Conservation (phyloP, 2,888 invertebrate genomes). For the Eurytoma californica region DNA sequence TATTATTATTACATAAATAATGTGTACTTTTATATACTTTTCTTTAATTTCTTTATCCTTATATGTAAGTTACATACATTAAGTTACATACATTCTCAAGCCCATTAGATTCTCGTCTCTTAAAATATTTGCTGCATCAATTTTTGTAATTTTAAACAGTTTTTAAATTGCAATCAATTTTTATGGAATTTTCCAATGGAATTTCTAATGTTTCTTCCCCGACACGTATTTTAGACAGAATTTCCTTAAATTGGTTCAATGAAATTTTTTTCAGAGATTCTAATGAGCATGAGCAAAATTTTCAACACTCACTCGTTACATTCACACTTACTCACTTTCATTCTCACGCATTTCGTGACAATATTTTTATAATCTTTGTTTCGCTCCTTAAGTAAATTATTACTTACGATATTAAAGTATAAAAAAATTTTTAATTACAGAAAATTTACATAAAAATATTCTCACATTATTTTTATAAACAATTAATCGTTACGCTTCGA, state of each 20-base stretch:
- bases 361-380: slow-evolving; percentile 23
- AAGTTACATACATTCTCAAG: not conserved
- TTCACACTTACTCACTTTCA: slow-evolving; percentile 37
- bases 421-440: not conserved
- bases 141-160: no score
- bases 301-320: slow-evolving; percentile 34
- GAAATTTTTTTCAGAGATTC: slow-evolving; percentile 43
- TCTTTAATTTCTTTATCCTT: slow-evolving; percentile 49
- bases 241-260: slow-evolving; percentile 44
- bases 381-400: not conserved
- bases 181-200: no score
- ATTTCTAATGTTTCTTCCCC: no score
- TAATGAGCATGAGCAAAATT: slow-evolving; percentile 27
- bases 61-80: not conserved
- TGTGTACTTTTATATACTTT: slow-evolving; percentile 54
- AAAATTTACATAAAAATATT: slow-evolving; percentile 45
- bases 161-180: no score
- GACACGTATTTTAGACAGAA: not conserved
- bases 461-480: slow-evolving; percentile 22
- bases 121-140: not conserved
- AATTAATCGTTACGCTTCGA: slow-evolving; percentile 8
- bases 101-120: slow-evolving; percentile 53
- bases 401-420: not conserved
- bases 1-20: slow-evolving; percentile 65
- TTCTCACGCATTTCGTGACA: slow-evolving; percentile 19